Base-by-base conservation (phyloP, 2,113 vertebrate genomes). In the Scytalopus superciliaris region DNA sequence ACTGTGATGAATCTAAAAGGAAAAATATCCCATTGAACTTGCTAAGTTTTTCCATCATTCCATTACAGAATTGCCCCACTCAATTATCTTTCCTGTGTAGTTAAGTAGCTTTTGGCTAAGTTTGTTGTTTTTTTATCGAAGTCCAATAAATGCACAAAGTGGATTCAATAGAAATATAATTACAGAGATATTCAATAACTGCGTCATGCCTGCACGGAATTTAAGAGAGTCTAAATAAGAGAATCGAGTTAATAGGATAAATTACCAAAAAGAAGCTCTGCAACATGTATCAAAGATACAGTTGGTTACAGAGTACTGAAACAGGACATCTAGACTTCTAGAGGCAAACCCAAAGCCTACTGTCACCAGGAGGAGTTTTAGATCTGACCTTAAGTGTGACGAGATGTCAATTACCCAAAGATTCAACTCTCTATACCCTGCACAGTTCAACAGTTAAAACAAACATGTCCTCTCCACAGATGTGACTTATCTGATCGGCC, bases 381-480 rank as follows among this genome's bases (percentile, higher is more conserved):
- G 17, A 53, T 52, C 39, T 96, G 93, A 89, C 84, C 90, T 82
- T 72, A 95, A 85, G 57, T 66, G 37, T 77, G 76, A 31, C 79
- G 84, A 91, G 68, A 90, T 76, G 84, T 79, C 72, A 95, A 72
- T 66, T 90, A 90, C 52, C 74, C 84, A 85, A 89, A 92, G 76
- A 94, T 93, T 97, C 78, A 94, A 84, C 77, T 92, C 62, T 74
- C 67, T 87, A 19, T 64, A 94, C 94, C 56, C 75, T 89, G 82
- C 90, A 87, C 57, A 59, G 70, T 69, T 91, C 90, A 96, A 76
- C 60, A 93, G 56, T 93, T 96, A 90, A 96, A 96, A 70, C 63
- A 96, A 96, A 95, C 67, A 19, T 2, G 9, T 84, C n/a, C 88
- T 76, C 70, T 87, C 74, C 72, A 67, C 55, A 96, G 92, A 89